A percentile compares a stretch with the other conserved stretches of the same genome.
Conservation (phyloP, 2,113 vertebrate genomes). For the Laticauda laticaudata region DNA sequence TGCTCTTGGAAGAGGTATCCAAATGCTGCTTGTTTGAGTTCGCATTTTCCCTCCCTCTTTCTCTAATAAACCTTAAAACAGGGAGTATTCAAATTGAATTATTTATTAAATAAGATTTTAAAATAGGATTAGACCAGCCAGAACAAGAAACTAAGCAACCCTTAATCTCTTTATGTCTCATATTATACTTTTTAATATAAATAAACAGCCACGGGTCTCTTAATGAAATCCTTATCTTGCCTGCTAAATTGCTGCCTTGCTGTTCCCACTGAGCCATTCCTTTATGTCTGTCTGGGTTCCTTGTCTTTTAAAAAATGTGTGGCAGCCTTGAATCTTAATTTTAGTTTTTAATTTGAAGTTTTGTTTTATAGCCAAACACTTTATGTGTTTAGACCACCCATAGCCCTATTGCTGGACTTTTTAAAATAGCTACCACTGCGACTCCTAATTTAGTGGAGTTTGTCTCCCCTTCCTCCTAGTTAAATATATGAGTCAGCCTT, state of each 20-base stretch:
- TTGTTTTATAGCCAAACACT: background rate
- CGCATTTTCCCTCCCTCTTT: background rate
- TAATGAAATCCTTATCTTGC: constrained; percentile 42
- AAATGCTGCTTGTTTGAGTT: background rate
- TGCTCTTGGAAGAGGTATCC: background rate
- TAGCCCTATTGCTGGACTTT: background rate
- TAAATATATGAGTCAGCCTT: background rate
- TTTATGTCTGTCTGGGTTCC: background rate
- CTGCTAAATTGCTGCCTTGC: constrained; percentile 40
- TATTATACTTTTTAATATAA: background rate
- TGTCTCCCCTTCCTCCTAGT: background rate
- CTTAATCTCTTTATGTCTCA: background rate
- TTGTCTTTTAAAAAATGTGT: constrained; percentile 35
- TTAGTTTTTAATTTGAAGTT: constrained; percentile 6
- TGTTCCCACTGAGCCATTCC: background rate
- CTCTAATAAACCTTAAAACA: background rate
- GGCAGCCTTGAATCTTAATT: background rate
- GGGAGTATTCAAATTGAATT: background rate
- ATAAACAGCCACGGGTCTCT: constrained; percentile 33
- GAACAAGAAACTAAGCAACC: background rate
- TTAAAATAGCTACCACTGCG: background rate
- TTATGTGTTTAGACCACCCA: constrained; percentile 44
- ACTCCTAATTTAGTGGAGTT: background rate
- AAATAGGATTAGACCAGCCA: background rate
- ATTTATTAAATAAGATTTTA: background rate